These are phyloP conservation scores for Tonatia bakeri DNA, from an alignment of 2,113 vertebrate genomes.

Conservation along the genomic window DNA sequence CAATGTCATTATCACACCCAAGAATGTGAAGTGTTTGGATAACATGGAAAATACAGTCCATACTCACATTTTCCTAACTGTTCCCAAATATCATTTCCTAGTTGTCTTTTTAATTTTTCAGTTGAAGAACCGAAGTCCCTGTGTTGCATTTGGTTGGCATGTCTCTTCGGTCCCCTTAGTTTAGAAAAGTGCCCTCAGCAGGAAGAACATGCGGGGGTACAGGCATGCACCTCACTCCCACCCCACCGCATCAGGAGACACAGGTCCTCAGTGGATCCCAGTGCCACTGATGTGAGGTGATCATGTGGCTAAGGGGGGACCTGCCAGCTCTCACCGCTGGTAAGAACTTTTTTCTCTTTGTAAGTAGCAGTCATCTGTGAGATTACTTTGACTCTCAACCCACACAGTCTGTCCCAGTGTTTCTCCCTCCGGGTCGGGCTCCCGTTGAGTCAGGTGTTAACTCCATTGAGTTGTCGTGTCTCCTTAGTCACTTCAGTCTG, in stretches of 20 bases:
- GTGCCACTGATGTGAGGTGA: background rate
- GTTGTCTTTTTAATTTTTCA: background rate
- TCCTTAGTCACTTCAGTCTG: background rate
- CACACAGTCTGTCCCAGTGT: background rate
- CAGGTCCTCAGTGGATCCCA: background rate
- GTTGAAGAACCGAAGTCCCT: background rate
- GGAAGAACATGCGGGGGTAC: background rate
- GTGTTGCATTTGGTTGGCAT: background rate
- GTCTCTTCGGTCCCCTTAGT: background rate
- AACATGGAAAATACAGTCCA: background rate
- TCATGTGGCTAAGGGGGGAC: background rate
- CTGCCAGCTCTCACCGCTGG: background rate
- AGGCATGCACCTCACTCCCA: fast-evolving
- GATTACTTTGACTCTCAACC: background rate
- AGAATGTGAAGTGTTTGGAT: background rate
- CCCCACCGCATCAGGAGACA: background rate
- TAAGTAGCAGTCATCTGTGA: background rate
- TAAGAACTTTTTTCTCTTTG: background rate
- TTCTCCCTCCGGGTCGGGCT: background rate
- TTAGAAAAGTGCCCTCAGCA: background rate
- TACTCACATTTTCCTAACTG: background rate
- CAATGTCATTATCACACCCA: background rate
- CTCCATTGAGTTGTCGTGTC: background rate
- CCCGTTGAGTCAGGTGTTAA: background rate
- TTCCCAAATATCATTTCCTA: background rate